phyloP scores from a whole-genome alignment of 1,140 invertebrate genomes.

The Zaprionus camerounensis region DNA sequence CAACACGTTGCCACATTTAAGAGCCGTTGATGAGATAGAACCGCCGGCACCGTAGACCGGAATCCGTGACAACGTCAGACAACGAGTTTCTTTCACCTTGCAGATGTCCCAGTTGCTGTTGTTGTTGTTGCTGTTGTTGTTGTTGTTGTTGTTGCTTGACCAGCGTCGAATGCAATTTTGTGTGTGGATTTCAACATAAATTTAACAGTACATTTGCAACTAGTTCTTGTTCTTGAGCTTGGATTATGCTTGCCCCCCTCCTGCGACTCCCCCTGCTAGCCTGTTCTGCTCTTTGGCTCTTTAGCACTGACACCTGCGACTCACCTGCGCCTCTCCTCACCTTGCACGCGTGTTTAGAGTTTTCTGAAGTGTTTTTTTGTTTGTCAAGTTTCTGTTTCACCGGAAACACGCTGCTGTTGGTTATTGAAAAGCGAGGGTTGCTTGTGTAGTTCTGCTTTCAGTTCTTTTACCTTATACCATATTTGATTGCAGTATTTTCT shows the following conservation, averaged over 20 bases:
- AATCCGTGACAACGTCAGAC: conserved; percentile 12
- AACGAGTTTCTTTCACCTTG: conserved; percentile 74
- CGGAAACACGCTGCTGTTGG: conserved; percentile 57
- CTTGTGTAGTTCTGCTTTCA: not conserved
- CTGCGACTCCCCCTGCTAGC: not conserved
- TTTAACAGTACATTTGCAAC: conserved; percentile 73
- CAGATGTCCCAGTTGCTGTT: conserved; percentile 49
- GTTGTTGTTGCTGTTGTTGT: conserved; percentile 37
- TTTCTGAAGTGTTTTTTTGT: conserved; percentile 49
- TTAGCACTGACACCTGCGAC: conserved; percentile 23
- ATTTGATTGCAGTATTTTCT: not conserved
- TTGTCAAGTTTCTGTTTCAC: conserved; percentile 58
- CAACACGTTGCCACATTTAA: not conserved
- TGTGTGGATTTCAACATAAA: conserved; percentile 59
- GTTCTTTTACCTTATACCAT: not conserved
- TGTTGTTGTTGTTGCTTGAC: conserved; percentile 29
- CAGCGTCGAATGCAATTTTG: conserved; percentile 59
- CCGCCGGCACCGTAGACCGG: conserved; percentile 3
- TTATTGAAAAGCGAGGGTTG: conserved; percentile 39
- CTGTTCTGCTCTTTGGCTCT: conserved; percentile 18
- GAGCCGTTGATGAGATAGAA: conserved; percentile 1
- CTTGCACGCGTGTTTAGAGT: conserved; percentile 30
- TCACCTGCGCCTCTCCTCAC: conserved; percentile 12
- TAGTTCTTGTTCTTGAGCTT: conserved; percentile 54
- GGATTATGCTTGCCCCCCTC: not conserved